Base-by-base conservation (phyloP, 2,113 vertebrate species). In the Scalopus aquaticus region DNA sequence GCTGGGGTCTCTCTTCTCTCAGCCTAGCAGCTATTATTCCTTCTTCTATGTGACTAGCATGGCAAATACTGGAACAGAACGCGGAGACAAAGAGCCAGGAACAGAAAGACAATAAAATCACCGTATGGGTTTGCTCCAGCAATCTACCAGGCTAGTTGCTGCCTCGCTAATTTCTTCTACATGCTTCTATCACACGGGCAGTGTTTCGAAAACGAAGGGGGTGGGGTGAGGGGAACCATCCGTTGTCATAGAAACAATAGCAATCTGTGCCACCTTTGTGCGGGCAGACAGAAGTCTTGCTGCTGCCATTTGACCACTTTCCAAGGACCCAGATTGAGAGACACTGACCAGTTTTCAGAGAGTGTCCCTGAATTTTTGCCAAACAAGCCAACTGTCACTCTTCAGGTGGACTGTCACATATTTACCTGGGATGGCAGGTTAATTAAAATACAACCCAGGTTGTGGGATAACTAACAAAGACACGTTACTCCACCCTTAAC, bases 161-260 rank as follows among this genome's bases (percentile, higher is more conserved):
- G 85, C 81, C 83, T 95, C 26, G 4, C 26, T 80, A 5, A 51
- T 87, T 69, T 94, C 87, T 42, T 90, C 87, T 46, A 44, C 42
- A 76, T 87, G 82, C 79, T 88, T 78, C 70, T 65, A 69, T 96
- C 69, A 89, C 0, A 65, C 10, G 37, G 51, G 42, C 56, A 20
- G n/a, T 46, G 90, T 74, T 88, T n/a, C 72, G 26, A 56, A 97
- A 94, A 96, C 26, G 44, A 2, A 20, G 20, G 16, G 49, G 24
- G 15, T 6, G 24, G 8, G 2, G 51, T 13, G 8, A n/a, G 32
- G 22, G 5, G 88, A 94, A 54, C 54, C 88, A 89, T 97, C 70
- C 91, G 96, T 97, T 97, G 97, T 96, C 97, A 97, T 97, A 97
- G 98, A 98, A 97, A 98, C 98, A 96, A 91, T 44, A 96, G 80